Conservation (phyloP, 1,140 invertebrate species). For the Chelonus insularis region DNA sequence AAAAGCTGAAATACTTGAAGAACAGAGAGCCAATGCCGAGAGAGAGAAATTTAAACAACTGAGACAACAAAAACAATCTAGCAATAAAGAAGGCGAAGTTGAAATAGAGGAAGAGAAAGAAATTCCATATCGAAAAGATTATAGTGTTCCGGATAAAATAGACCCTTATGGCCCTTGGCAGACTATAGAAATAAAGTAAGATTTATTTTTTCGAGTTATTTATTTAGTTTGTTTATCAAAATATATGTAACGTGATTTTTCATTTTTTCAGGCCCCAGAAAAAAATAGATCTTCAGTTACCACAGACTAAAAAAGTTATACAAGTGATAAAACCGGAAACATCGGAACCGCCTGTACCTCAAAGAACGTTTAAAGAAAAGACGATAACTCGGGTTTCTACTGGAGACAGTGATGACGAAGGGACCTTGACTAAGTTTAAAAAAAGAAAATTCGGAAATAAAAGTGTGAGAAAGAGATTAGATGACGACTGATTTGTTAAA, state of each 20-base stretch:
- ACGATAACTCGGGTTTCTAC: constrained; percentile 53
- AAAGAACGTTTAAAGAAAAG: constrained; percentile 70
- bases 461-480: constrained; percentile 63
- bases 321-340: constrained; percentile 43
- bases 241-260: not conserved
- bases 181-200: constrained; percentile 62
- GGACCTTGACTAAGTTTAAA: constrained; percentile 62
- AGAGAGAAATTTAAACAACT: constrained; percentile 55
- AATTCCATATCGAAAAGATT: constrained; percentile 57
- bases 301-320: constrained; percentile 51
- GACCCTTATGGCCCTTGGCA: constrained; percentile 71
- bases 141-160: constrained; percentile 55
- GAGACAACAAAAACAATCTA: constrained; percentile 42
- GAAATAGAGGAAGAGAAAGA: constrained; percentile 50
- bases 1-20: constrained; percentile 44
- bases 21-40: constrained; percentile 58
- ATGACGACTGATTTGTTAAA: constrained; percentile 60
- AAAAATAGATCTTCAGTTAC: constrained; percentile 65
- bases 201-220: constrained; percentile 25
- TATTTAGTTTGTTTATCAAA: not conserved
- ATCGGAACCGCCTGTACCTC: constrained; percentile 48
- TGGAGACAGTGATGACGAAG: constrained; percentile 57
- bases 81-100: constrained; percentile 29
- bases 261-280: constrained; percentile 50
- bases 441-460: constrained; percentile 67